Evolutionary conservation across 2,888 invertebrate genomes (phyloP), one percentile per base, ranked within the genome.

Genomic region (Synanthedon tipuliformis): DNA sequence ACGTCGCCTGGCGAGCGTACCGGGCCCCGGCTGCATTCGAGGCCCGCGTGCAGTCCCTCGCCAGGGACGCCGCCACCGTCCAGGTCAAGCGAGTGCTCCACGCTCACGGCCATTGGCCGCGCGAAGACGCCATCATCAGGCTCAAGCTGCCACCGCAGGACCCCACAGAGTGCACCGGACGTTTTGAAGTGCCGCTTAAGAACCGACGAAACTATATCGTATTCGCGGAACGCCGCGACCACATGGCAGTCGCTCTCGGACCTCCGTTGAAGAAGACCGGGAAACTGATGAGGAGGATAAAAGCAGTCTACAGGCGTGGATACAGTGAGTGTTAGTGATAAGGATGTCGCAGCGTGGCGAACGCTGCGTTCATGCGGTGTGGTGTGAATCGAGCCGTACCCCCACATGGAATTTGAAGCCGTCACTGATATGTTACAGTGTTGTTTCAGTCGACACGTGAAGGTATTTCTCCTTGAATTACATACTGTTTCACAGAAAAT

Each of bases 1-100:
- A 87, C 84, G 86, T 86, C 65, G 86, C 86, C 64, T 86, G 86
- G 86, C 81, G 86, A 55, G 86, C 86, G 69, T 84, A 85, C 80
- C 82, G 83, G 61, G 86, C 86, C 61, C 86, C 86, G 59, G 81
- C 80, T 68, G 85, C 85, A 68, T 85, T 87, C 78, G 86, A 84
- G 73, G 86, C 81, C 65, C 81, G 82, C 71, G 83, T 86, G 61
- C 80, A 81, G 67, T 84, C 84, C 60, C 75, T 83, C 53, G 78
- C 82, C 56, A 62, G 59, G 53, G 81, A 76, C 78, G 81, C 81
- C 57, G 86, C 85, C 71, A 83, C 84, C 57, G 75, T 87, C 59
- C 81, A 77, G 65, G 81, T 87, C 63, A 73, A 72, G 55, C 78
- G 84, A 59, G 81, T 86, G 58, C 73, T 86, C 55, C 77, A 73